Base-by-base conservation (phyloP, 2,888 invertebrate genomes). In the Isoperla grammatica region DNA sequence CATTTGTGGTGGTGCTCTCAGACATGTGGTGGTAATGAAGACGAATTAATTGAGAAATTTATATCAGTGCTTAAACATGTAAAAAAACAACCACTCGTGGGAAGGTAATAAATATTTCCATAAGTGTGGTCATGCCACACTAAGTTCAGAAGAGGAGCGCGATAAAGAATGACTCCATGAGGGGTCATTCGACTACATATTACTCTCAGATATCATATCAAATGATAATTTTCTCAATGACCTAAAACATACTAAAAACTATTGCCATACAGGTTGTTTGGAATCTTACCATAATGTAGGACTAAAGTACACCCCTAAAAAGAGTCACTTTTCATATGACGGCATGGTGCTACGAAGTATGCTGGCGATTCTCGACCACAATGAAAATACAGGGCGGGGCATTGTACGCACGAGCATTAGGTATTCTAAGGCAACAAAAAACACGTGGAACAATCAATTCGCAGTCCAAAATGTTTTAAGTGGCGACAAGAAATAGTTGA, bases 181-280 rank as follows among this genome's bases (percentile, higher is more conserved):
- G 22, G 23, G 9, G 8, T 48, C 48, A 2, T 22, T 20, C 22
- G 48, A 48, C 12, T 48, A 20, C n/a, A 19, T 9, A 22, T 22
- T 48, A n/a, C 13, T 22, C 1, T 48, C 48, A 2, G 9, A 20
- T n/a, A 22, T 48, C 4, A 20, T 48, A 2, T n/a, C 17, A 22
- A 20, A 48, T 4, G 13, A 17, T 8, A 48, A 48, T n/a, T 48
- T 48, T 22, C 19, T 48, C 48, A 22, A 48, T n/a, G 48, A 48
- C 20, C 22, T 48, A n/a, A 19, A 22, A 6, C 22, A 20, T 2
- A 48, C 48, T 11, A 48, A 22, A 22, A 19, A 48, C 12, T 20
- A 48, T 13, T 48, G 48, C 11, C 48, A 48, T 9, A 48, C 48
- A 22, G 48, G 48, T n/a, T 20, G 48, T 13, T 48, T 48, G 19